Evolutionary conservation across 2,113 vertebrate genomes (phyloP).

Genomic region (Nerophis ophidion): DNA sequence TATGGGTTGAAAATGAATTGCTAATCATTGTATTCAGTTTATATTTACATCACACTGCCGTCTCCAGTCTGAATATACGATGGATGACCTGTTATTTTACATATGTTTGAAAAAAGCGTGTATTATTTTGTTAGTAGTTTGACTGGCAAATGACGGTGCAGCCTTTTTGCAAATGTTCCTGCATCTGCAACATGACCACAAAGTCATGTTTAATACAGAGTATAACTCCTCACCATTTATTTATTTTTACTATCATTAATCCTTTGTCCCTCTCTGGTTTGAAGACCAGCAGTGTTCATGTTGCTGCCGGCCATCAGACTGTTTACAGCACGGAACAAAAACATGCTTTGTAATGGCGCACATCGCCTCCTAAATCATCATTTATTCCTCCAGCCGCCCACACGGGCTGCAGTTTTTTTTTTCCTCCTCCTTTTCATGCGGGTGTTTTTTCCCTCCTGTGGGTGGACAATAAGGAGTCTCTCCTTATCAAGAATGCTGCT

Average conservation of each 20-base stretch:
- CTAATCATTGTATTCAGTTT: no score
- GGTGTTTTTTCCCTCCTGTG: slow-evolving; percentile 16
- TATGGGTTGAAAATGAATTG: no score
- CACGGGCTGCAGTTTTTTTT: slow-evolving; percentile 6
- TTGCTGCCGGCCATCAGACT: slow-evolving; percentile 4
- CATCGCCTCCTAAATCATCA: slow-evolving; percentile 10
- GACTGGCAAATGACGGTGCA: no score
- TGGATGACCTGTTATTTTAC: no score
- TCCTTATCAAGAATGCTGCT: slow-evolving; percentile 23
- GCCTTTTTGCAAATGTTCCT: no score
- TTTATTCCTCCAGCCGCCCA: slow-evolving; percentile 25
- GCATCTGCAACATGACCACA: slow-evolving; percentile 17
- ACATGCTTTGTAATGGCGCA: slow-evolving; percentile 28
- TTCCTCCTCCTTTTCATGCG: slow-evolving; percentile 16
- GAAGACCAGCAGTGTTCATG: slow-evolving; percentile 11
- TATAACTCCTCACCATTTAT: no score
- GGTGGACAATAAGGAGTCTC: slow-evolving; percentile 23
- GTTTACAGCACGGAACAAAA: slow-evolving; percentile 13
- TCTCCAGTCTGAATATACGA: no score
- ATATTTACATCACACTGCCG: no score
- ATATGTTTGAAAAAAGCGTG: no score
- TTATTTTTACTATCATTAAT: no score
- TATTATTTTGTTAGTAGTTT: background rate
- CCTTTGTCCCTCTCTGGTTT: slow-evolving; percentile 11
- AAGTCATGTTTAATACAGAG: slow-evolving; percentile 36